These are phyloP conservation scores for Byasa hedistus DNA, from an alignment of 2,888 invertebrate genomes.

Conservation along the genomic window DNA sequence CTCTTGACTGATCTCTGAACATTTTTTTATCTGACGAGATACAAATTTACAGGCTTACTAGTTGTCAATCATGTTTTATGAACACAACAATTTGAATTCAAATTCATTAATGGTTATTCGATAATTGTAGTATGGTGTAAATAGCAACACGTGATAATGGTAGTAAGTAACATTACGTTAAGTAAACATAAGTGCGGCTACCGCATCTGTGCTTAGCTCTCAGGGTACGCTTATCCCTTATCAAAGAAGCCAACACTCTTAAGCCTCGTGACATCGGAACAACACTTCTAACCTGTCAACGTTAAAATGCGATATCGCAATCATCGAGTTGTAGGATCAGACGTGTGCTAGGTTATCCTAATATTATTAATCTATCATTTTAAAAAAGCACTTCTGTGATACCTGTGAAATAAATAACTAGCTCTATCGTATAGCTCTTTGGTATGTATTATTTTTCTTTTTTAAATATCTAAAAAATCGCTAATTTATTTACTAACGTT, in stretches of 20 bases:
- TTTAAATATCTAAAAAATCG: too few relatives aligned
- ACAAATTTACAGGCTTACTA: neutral
- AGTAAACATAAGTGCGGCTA: conserved; percentile 22
- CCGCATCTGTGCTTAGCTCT: conserved; percentile 33
- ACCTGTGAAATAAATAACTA: conserved; percentile 2
- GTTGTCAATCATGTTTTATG: neutral
- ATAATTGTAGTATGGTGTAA: neutral
- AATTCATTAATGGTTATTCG: neutral
- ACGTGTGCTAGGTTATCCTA: conserved; percentile 43
- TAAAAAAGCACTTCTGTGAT: neutral
- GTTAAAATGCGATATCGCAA: conserved; percentile 45
- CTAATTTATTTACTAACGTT: too few relatives aligned
- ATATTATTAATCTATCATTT: conserved; percentile 37
- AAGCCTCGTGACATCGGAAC: conserved; percentile 56
- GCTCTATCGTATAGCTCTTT: too few relatives aligned
- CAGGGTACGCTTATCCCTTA: conserved; percentile 61
- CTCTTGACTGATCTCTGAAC: conserved; percentile 21
- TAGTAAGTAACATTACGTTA: neutral
- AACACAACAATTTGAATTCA: too few relatives aligned
- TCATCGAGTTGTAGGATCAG: conserved; percentile 48
- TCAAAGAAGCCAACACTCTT: conserved; percentile 50
- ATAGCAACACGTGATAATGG: too few relatives aligned
- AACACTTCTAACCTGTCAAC: conserved; percentile 40
- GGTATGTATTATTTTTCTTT: too few relatives aligned
- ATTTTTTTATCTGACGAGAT: conserved; percentile 24